Percentiles rank a stretch among this genome's conserved stretches.
Conservation (phyloP, 2,888 invertebrate species). For the Eupithecia pulchellata region DNA sequence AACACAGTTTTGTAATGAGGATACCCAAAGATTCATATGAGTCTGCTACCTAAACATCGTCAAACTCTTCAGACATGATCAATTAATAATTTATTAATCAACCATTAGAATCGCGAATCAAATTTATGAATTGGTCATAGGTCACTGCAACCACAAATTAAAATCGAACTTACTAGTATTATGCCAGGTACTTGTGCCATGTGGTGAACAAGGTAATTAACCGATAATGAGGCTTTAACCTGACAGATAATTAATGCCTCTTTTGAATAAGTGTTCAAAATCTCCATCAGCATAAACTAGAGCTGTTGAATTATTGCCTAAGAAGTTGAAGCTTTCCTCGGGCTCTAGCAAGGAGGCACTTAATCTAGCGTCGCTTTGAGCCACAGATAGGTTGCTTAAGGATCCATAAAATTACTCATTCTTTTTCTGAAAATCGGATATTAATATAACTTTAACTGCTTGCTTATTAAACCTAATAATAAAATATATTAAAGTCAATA, state of each 20-base stretch:
- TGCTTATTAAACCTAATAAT: too few relatives aligned
- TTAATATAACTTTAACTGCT: too few relatives aligned
- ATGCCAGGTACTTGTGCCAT: background rate
- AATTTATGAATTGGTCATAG: background rate
- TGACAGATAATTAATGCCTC: background rate
- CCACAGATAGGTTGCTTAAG: background rate
- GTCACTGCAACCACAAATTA: slow-evolving; percentile 3
- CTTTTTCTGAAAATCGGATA: too few relatives aligned
- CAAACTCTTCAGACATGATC: background rate
- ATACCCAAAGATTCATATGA: background rate
- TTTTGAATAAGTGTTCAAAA: background rate
- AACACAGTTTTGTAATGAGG: too few relatives aligned
- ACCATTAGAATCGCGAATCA: background rate
- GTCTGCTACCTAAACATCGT: background rate
- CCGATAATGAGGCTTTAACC: background rate
- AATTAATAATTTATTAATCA: background rate
- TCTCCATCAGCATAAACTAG: background rate
- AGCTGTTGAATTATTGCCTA: background rate
- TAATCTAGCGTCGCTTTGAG: background rate
- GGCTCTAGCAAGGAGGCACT: background rate
- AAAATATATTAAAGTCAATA: too few relatives aligned
- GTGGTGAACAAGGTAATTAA: slow-evolving; percentile 8
- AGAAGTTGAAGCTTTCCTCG: background rate
- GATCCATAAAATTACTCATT: too few relatives aligned
- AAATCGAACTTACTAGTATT: background rate